phyloP scores from a whole-genome alignment of 1,140 invertebrate species.

The Mya arenaria region DNA sequence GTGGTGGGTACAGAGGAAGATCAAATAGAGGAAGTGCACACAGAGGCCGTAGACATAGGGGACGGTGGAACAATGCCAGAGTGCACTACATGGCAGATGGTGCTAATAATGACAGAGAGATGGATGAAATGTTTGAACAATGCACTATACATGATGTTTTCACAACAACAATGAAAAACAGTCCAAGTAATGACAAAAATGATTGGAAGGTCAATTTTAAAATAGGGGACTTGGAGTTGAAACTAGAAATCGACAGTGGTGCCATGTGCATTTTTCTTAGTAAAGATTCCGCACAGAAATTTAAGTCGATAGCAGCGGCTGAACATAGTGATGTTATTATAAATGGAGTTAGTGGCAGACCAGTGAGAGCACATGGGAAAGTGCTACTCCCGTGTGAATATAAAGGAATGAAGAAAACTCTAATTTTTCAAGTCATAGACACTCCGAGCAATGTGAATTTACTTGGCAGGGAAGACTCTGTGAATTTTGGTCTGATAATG shows the following conservation, averaged over 20 bases:
- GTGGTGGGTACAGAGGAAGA: neutral
- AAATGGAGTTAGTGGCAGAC: constrained; percentile 39
- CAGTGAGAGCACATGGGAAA: constrained; percentile 20
- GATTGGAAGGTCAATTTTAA: neutral
- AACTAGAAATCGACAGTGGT: neutral
- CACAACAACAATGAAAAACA: neutral
- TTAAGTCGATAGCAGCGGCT: neutral
- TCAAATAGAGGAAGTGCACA: neutral
- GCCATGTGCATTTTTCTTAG: neutral
- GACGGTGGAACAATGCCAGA: neutral
- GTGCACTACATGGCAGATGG: neutral
- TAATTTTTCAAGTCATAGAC: constrained; percentile 28
- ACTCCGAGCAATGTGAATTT: neutral
- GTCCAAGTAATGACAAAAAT: neutral
- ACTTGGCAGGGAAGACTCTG: neutral
- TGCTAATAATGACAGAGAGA: neutral
- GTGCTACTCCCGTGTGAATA: constrained; percentile 43
- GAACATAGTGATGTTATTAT: constrained; percentile 8
- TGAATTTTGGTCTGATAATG: constrained; percentile 10
- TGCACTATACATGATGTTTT: too few species aligned
- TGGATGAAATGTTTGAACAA: neutral
- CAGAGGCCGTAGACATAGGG: neutral
- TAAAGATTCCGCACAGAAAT: neutral
- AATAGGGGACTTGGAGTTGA: neutral
- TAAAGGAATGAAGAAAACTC: neutral